These are phyloP conservation scores for Lepus oiostolus DNA, from an alignment of 2,797 vertebrate genomes.

Conservation along the genomic window DNA sequence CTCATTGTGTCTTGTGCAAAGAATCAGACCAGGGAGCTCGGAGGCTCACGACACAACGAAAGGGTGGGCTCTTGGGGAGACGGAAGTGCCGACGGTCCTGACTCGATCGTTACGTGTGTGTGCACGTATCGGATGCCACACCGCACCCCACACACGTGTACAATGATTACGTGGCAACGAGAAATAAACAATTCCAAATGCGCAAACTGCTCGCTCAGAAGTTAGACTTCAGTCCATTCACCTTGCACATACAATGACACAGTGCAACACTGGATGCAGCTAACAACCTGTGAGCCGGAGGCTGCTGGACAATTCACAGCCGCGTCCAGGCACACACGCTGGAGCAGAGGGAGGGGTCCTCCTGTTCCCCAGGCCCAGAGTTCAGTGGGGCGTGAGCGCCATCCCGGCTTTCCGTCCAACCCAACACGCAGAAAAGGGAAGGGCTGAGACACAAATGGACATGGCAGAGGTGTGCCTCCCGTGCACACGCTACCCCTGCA, in stretches of 20 bases:
- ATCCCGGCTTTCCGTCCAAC: background rate
- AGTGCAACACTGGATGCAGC: too few relatives aligned
- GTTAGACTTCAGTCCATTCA: background rate
- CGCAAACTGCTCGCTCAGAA: background rate
- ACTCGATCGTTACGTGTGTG: too few relatives aligned
- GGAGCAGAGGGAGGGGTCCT: too few relatives aligned
- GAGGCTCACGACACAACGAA: background rate
- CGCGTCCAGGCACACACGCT: accelerated
- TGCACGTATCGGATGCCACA: too few relatives aligned
- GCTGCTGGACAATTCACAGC: accelerated
- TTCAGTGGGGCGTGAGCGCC: background rate
- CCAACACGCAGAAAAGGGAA: background rate
- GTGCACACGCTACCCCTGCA: too few relatives aligned
- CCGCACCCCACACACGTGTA: background rate
- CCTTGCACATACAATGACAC: background rate
- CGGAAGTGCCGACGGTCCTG: accelerated
- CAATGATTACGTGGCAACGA: background rate
- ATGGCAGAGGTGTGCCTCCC: background rate
- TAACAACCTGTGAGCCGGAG: background rate
- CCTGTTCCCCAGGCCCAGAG: background rate
- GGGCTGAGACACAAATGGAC: background rate
- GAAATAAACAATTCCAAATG: background rate
- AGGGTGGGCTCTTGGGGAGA: background rate
- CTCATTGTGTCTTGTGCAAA: background rate
- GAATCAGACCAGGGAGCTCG: background rate